A percentile compares a stretch with the other conserved stretches of the same genome.
Evolutionary conservation across 2,888 invertebrate species (phyloP).

Genomic region (Drosophila pseudotalamancana): DNA sequence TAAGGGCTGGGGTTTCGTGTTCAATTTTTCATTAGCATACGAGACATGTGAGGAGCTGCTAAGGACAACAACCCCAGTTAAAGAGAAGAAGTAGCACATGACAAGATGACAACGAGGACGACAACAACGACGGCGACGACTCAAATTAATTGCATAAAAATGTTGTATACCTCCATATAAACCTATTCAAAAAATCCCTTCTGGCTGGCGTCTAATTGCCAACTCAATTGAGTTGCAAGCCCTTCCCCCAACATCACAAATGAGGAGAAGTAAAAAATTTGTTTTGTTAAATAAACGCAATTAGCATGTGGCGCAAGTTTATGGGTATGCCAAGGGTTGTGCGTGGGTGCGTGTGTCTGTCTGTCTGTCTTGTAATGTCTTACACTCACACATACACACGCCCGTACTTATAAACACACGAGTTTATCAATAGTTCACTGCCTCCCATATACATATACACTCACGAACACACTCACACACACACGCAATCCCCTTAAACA

Average conservation of each 20-base stretch:
- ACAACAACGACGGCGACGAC: constrained; percentile 44
- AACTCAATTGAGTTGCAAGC: constrained; percentile 55
- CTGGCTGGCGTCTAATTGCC: constrained; percentile 72
- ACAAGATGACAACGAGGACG: constrained; percentile 44
- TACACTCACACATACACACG: constrained; percentile 25
- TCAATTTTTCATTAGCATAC: constrained; percentile 78
- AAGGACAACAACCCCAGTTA: constrained; percentile 23
- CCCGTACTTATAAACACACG: constrained; percentile 12
- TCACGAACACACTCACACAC: constrained; percentile 1
- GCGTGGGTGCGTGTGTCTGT: constrained; percentile 21
- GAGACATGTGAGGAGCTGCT: constrained; percentile 44
- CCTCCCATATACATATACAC: constrained; percentile 3
- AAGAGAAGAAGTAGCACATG: constrained; percentile 25
- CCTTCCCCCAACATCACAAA: background rate
- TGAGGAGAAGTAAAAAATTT: constrained; percentile 62
- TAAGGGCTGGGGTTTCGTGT: constrained; percentile 55
- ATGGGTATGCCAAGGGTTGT: constrained; percentile 51
- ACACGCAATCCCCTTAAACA: constrained; percentile 21
- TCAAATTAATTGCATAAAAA: constrained; percentile 79
- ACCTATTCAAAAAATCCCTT: constrained; percentile 40
- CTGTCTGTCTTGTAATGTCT: constrained; percentile 28
- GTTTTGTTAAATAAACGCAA: constrained; percentile 79
- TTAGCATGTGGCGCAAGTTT: constrained; percentile 64
- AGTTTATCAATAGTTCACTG: constrained; percentile 54
- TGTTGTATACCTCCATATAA: constrained; percentile 42